Percentiles rank a stretch among this genome's conserved stretches.
These are phyloP conservation scores for Holothuria scabra DNA, from an alignment of 53 echinoderm and acorn worm species.

Conservation along the genomic window DNA sequence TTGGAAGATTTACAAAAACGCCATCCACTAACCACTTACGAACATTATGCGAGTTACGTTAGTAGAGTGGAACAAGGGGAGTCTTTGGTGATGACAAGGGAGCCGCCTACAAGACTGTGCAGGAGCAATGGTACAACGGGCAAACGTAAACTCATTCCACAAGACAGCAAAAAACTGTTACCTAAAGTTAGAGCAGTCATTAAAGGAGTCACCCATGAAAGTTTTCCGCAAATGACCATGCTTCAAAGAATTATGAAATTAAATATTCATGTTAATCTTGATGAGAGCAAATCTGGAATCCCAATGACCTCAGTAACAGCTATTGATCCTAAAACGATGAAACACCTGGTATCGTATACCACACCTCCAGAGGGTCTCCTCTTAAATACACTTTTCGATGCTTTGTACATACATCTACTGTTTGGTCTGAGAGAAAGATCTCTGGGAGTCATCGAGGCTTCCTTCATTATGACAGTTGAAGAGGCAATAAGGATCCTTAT, in stretches of 20 bases:
- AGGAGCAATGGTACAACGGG: neutral
- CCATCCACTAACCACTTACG: slow-evolving; percentile 10
- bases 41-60: slow-evolving; percentile 1
- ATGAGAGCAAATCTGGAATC: neutral
- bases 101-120: neutral
- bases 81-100: slow-evolving; percentile 6
- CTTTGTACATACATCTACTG: slow-evolving; percentile 7
- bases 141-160: neutral
- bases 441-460: slow-evolving; percentile 10
- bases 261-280: neutral
- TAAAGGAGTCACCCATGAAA: neutral
- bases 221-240: neutral
- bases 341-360: neutral
- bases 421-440: slow-evolving; percentile 14
- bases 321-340: slow-evolving; percentile 17
- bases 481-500: slow-evolving; percentile 12
- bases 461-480: neutral
- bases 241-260: slow-evolving; percentile 6
- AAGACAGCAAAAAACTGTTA: neutral
- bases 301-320: neutral
- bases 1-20: neutral
- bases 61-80: neutral
- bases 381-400: neutral
- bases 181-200: neutral
- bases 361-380: slow-evolving; percentile 6